Conservation (phyloP, 2,797 vertebrate species). For the Scyliorhinus canicula region DNA sequence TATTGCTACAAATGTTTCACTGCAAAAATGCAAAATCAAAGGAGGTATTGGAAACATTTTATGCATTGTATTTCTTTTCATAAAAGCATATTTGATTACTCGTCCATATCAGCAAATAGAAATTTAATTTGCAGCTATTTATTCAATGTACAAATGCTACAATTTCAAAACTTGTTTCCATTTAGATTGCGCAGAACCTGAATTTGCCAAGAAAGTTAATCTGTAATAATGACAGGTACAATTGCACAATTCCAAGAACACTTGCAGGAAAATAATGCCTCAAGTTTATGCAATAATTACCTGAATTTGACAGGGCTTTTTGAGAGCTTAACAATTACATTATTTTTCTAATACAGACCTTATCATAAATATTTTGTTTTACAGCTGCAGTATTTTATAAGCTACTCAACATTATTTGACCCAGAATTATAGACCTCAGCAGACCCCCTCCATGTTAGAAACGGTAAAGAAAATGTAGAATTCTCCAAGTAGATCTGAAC, state of each 20-base stretch:
- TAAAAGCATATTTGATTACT: neutral
- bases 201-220: constrained; percentile 18
- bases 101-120: neutral
- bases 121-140: neutral
- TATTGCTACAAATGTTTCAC: neutral
- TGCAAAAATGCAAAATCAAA: neutral
- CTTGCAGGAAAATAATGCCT: neutral
- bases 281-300: neutral
- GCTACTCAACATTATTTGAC: neutral
- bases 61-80: neutral
- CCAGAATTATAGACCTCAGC: neutral
- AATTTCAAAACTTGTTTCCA: neutral
- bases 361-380: neutral
- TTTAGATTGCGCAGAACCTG: neutral
- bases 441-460: neutral
- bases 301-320: neutral
- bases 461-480: neutral
- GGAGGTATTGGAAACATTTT: neutral
- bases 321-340: neutral
- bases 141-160: neutral
- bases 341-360: neutral
- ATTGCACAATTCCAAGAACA: neutral
- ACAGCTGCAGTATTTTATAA: neutral
- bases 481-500: neutral
- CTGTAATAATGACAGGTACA: neutral